Percentiles rank a stretch among this genome's conserved stretches.
Conservation (phyloP, 2,113 vertebrate species). For the Origma solitaria region DNA sequence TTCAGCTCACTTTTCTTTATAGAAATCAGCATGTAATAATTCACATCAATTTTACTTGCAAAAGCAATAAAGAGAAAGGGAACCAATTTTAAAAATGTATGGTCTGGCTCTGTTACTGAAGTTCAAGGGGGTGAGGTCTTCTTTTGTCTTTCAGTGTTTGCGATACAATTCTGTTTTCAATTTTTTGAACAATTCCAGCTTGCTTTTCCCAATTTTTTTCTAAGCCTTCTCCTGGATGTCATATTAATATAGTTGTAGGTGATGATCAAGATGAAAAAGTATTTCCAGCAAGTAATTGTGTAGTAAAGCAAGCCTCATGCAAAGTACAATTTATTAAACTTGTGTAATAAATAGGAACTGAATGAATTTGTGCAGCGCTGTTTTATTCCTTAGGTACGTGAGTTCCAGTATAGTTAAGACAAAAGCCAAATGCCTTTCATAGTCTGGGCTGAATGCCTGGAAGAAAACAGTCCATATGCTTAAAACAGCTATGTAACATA, state of each 20-base stretch:
- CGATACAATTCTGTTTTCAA: not conserved
- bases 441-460: slow-evolving; percentile 77
- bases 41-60: slow-evolving; percentile 65
- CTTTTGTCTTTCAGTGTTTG: not conserved
- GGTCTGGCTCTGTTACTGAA: slow-evolving; percentile 4
- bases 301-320: not conserved
- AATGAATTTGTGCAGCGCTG: slow-evolving; percentile 51
- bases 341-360: not conserved
- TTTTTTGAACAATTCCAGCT: not conserved
- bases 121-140: not conserved
- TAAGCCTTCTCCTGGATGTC: not conserved
- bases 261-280: not conserved
- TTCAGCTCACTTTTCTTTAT: slow-evolving; percentile 35
- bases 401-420: slow-evolving; percentile 71
- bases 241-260: not conserved
- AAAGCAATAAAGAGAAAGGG: slow-evolving; percentile 51
- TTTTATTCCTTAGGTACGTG: slow-evolving; percentile 62
- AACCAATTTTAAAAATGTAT: slow-evolving; percentile 34
- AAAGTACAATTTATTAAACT: slow-evolving; percentile 28
- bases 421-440: slow-evolving; percentile 78
- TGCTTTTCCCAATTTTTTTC: not conserved
- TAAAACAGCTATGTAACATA: slow-evolving; percentile 74
- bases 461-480: slow-evolving; percentile 80
- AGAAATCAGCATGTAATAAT: slow-evolving; percentile 54
- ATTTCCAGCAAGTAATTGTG: not conserved